Base-by-base conservation (phyloP, 2,888 invertebrate species). In the Lasius fuliginosus region DNA sequence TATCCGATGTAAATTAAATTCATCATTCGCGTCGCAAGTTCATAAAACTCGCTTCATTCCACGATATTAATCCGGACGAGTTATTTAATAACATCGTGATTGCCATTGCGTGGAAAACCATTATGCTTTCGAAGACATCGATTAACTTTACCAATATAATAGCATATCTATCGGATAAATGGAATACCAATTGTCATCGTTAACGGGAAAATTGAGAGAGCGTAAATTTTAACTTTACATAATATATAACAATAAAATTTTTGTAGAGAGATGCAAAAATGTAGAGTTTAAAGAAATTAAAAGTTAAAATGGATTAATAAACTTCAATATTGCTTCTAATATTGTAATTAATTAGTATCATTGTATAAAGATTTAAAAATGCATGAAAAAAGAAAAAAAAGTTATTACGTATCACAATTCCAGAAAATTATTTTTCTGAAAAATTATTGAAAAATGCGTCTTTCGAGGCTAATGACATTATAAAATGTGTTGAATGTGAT, bases 31-130 rank as follows among this genome's bases (percentile, higher is more conserved):
- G 11, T n/a, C 1, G 5, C 53, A n/a, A 23, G 23, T 74, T 46
- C 15, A 60, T 81, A 73, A 81, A 79, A 81, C 60, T 73, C 33
- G 9, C 30, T 60, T 46, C 36, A 36, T 60, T 53, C n/a, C 40
- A 15, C 8, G 23, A 60, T 60, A 79, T 73, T 79, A 79, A 81
- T 73, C 46, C 46, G 27, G 42, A 77, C 27, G 3, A 81, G 60
- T 74, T 81, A 81, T 81, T 81, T 81, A 81, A 74, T 81, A 81
- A 81, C 27, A 60, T 60, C 46, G 74, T 4, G 77, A 56, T 77
- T 71, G 77, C n/a, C n/a, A n/a, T n/a, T n/a, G n/a, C n/a, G n/a
- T 18, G 27, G 58, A 18, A 58, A 73, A 79, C 60, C 60, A 15
- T 36, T 18, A 33, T 60, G 46, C 33, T 73, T 81, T 60, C 33